Conservation (phyloP, 2,888 invertebrate species). For the Meliscaeva auricollis region DNA sequence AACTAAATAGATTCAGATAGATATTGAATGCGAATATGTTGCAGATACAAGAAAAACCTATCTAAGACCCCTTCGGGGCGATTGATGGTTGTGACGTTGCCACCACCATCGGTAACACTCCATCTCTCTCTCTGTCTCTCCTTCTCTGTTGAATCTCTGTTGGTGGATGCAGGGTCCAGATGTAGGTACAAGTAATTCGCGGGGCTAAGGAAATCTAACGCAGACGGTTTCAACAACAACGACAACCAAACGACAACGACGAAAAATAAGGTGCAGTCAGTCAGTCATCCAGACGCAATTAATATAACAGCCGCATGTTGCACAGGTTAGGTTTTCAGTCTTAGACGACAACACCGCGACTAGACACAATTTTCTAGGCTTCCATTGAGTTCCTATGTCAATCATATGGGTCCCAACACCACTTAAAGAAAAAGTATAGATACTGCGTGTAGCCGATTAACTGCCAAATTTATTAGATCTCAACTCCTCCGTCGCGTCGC, state of each 20-base stretch:
- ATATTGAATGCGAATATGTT: slow-evolving; percentile 71
- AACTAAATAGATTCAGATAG: slow-evolving; percentile 71
- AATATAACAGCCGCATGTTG: slow-evolving; percentile 70
- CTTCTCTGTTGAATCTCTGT: not conserved
- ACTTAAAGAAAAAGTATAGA: slow-evolving; percentile 12
- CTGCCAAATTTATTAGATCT: slow-evolving; percentile 70
- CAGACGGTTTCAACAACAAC: slow-evolving; percentile 40
- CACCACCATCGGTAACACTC: slow-evolving; percentile 50
- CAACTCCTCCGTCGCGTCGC: slow-evolving; percentile 53
- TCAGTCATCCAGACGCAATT: slow-evolving; percentile 76
- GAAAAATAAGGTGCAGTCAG: slow-evolving; percentile 76
- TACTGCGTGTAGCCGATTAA: slow-evolving; percentile 62
- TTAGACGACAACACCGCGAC: slow-evolving; percentile 31
- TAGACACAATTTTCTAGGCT: slow-evolving; percentile 49
- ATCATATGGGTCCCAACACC: slow-evolving; percentile 34
- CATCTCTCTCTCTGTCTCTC: not conserved
- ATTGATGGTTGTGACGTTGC: slow-evolving; percentile 75
- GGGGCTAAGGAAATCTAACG: slow-evolving; percentile 49
- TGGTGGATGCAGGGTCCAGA: slow-evolving; percentile 24
- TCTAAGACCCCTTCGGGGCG: slow-evolving; percentile 64
- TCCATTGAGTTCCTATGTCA: slow-evolving; percentile 64
- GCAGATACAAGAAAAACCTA: slow-evolving; percentile 54
- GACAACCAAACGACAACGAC: slow-evolving; percentile 57
- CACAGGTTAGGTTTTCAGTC: slow-evolving; percentile 56
- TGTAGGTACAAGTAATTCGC: not conserved